Conservation (phyloP, 2,888 invertebrate species). For the Rhogogaster chlorosoma region DNA sequence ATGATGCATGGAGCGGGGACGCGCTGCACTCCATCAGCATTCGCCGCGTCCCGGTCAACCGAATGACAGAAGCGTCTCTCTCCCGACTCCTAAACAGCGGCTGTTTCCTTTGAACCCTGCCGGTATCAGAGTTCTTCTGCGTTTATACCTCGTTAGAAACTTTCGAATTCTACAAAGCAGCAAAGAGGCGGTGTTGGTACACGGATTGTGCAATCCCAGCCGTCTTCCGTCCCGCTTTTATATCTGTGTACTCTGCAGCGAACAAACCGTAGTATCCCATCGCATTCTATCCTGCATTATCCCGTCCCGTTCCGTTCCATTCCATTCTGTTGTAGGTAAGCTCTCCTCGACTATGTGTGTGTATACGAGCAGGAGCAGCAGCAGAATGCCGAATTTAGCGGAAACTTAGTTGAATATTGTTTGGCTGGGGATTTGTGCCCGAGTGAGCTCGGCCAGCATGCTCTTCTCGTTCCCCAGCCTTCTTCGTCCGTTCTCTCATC, state of each 20-base stretch:
- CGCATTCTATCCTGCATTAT: constrained; percentile 19
- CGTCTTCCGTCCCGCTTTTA: not conserved
- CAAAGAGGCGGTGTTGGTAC: not conserved
- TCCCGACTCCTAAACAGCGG: not conserved
- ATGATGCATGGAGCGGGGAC: not conserved
- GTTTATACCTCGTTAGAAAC: not conserved
- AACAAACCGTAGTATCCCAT: constrained; percentile 34
- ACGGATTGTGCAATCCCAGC: constrained; percentile 40
- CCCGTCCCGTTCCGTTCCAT: constrained; percentile 35
- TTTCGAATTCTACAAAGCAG: constrained; percentile 6
- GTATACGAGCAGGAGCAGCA: not conserved
- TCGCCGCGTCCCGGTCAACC: not conserved
- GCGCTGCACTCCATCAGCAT: not conserved
- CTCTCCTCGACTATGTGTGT: constrained; percentile 57
- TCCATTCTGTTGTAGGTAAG: constrained; percentile 38
- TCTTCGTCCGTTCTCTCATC: not conserved
- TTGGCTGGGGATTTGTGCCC: constrained; percentile 68
- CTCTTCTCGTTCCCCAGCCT: constrained; percentile 55
- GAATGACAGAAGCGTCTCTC: not conserved
- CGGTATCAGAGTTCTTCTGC: not conserved
- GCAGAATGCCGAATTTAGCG: constrained; percentile 69
- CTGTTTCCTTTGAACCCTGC: not conserved
- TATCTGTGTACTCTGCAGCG: constrained; percentile 11
- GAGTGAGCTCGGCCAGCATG: constrained; percentile 65
- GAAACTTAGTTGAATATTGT: constrained; percentile 74